Base-by-base conservation (phyloP, 2,888 invertebrate species). In the Unio pictorum region DNA sequence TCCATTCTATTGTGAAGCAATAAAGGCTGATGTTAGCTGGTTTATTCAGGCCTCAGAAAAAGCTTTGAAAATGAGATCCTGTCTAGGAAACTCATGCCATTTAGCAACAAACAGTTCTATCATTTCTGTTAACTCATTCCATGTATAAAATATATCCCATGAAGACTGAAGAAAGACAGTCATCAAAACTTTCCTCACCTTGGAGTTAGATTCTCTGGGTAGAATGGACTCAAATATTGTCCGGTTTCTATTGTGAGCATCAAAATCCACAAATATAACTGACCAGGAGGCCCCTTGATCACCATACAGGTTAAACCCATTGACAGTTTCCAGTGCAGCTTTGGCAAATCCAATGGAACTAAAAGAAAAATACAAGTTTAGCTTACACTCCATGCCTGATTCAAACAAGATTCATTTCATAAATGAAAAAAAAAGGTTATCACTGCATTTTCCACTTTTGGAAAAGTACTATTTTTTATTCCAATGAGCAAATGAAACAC, bases 261-360 rank as follows among this genome's bases (percentile, higher is more conserved):
- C 99, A 84, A 99, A 99, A 88, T 99, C 99, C 3, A 99, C 98
- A 90, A 99, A 99, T 68, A 99, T 95, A 0, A 99, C 99, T 83
- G 98, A 98, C 95, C 98, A 98, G 0, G 97, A 95, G 1, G 98
- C 97, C 26, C 99, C 99, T 85, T 96, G 95, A 82, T 97, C 96
- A 0, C 99, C 99, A 90, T 98, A 99, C 77, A 99, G 92, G 91
- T 99, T 99, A 88, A 97, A 98, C 0, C 99, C 99, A 89, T 99
- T 99, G 55, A 99, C 96, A 0, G 99, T 97, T 92, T 99, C 99
- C 60, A 99, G 91, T 0, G 99, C 99, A 67, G 99, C 96, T 91
- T 99, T 98, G 0, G 98, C 98, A 94, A 98, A 95, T 30, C 97
- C 97, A 89, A 98, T 97, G 7, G 97, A 97, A 81, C 97, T 91